phyloP scores from a whole-genome alignment of 2,113 vertebrate species.

The Leuciscus idus region DNA sequence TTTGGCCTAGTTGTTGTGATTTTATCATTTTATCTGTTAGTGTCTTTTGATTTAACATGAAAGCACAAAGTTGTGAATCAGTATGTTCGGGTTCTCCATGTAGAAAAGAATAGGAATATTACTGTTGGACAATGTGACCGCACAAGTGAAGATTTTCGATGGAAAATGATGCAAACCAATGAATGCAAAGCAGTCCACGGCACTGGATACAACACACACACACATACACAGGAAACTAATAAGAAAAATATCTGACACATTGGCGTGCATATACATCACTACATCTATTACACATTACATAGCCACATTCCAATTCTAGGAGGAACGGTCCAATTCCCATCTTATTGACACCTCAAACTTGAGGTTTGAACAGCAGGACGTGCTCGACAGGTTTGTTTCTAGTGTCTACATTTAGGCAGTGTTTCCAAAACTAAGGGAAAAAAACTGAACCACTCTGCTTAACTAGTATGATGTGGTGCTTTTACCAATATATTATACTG shows the following conservation, averaged over 20 bases:
- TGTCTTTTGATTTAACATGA: constrained; percentile 39
- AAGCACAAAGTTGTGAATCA: constrained; percentile 67
- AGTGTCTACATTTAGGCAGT: neutral
- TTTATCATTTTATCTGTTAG: constrained; percentile 28
- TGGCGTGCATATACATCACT: neutral
- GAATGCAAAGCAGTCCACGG: neutral
- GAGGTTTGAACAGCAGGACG: neutral
- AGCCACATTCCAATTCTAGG: neutral
- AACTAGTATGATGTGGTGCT: neutral
- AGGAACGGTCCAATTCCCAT: neutral
- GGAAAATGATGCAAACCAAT: neutral
- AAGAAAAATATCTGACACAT: neutral
- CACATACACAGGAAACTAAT: neutral
- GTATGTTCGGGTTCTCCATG: neutral
- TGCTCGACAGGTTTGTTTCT: neutral
- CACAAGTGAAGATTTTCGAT: constrained; percentile 18
- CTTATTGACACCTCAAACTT: neutral
- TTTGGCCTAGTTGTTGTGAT: constrained; percentile 55
- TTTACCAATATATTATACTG: constrained; percentile 2
- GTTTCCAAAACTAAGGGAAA: neutral
- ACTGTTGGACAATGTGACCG: constrained; percentile 19
- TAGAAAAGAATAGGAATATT: neutral
- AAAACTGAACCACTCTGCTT: neutral
- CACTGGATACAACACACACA: constrained; percentile 40
- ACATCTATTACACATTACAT: neutral